These are phyloP conservation scores for Antigone vipio DNA, from an alignment of 2,113 vertebrate genomes.

Conservation along the genomic window DNA sequence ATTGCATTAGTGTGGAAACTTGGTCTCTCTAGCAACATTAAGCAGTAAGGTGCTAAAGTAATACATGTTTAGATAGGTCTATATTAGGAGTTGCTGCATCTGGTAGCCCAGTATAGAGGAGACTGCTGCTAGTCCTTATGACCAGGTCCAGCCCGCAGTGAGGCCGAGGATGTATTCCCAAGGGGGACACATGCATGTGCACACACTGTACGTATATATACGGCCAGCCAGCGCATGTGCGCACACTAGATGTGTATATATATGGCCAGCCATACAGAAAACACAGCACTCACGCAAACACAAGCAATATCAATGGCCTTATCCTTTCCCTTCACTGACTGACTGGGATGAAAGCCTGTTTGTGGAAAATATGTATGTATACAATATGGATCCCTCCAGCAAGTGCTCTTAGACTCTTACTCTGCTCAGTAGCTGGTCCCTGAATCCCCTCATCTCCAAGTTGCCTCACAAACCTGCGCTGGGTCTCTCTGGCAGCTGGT, in stretches of 20 bases:
- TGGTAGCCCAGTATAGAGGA: not conserved
- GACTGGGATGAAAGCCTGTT: not conserved
- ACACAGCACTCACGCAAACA: rapidly evolving
- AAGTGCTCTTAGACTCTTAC: not conserved
- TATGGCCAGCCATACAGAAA: not conserved
- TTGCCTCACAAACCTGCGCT: not conserved
- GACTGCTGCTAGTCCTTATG: not conserved
- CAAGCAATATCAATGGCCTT: not conserved
- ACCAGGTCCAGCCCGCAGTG: not conserved
- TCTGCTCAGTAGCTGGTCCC: not conserved
- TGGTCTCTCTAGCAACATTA: not conserved
- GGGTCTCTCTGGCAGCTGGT: not conserved
- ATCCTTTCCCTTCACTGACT: not conserved
- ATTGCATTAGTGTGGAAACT: not conserved
- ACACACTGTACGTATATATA: rapidly evolving
- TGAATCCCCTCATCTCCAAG: not conserved
- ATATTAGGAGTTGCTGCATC: not conserved
- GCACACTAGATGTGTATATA: rapidly evolving
- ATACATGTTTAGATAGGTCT: not conserved
- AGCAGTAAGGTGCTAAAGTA: not conserved
- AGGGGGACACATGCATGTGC: rapidly evolving
- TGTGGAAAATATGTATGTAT: not conserved
- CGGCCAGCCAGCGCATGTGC: not conserved
- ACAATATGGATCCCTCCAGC: not conserved
- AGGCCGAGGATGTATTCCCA: not conserved